phyloP scores from a whole-genome alignment of 1,140 invertebrate genomes.

The Adelges cooleyi region DNA sequence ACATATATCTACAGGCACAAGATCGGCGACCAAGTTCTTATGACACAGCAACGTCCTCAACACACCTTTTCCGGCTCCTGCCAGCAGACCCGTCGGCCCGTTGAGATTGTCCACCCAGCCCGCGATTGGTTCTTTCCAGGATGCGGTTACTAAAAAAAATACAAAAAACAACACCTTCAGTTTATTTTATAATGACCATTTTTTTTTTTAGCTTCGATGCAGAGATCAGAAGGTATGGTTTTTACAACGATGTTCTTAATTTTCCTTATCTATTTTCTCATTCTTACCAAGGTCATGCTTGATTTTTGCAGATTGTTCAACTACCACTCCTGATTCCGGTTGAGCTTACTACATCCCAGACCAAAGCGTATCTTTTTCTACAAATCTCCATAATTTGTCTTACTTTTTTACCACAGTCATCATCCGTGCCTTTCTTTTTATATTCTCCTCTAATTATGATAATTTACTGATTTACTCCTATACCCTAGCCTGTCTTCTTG shows the following conservation, averaged over 20 bases:
- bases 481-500: too few relatives aligned
- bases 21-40: constrained; percentile 53
- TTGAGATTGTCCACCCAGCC: constrained; percentile 61
- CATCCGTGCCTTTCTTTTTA: too few relatives aligned
- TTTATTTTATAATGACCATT: background rate
- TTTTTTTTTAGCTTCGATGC: background rate
- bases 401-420: too few relatives aligned
- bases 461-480: too few relatives aligned
- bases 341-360: too few relatives aligned
- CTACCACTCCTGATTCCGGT: too few relatives aligned
- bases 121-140: constrained; percentile 51
- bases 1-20: constrained; percentile 74
- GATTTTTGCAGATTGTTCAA: too few relatives aligned
- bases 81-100: constrained; percentile 55
- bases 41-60: constrained; percentile 59
- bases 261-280: too few relatives aligned
- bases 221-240: background rate
- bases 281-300: too few relatives aligned
- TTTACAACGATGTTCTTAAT: background rate
- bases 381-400: too few relatives aligned
- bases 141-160: constrained; percentile 45
- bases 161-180: background rate
- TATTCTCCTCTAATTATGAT: too few relatives aligned
- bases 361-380: too few relatives aligned
- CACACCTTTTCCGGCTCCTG: constrained; percentile 68